Base-by-base conservation (phyloP, 2,113 vertebrate genomes). In the Emydura subglobosa region DNA sequence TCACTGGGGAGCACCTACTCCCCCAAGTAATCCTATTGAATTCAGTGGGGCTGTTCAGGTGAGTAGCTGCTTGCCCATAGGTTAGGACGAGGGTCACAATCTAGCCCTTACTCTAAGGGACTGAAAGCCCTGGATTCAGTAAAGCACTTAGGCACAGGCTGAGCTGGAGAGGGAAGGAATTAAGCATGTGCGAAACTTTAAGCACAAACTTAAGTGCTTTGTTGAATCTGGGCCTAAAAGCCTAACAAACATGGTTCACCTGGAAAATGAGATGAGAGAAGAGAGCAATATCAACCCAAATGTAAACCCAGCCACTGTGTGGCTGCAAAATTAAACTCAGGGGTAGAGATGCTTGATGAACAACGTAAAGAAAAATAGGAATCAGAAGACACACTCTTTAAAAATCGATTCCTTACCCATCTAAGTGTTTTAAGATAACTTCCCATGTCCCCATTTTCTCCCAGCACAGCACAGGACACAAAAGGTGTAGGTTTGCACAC, bases 181-280 rank as follows among this genome's bases (percentile, higher is more conserved):
- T 54, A 7, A 51, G 85, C 81, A 16, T 89, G 1, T 55, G 10
- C 24, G 82, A 82, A 82, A 44, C 25, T 78, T 78, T 27, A 78
- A 42, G n/a, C 19, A 39, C 68, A 42, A 24, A 42, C 7, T n/a
- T 39, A 74, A 78, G 42, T 13, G 42, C 25, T 47, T 49, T 79
- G 27, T 49, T 59, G 76, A 91, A 11, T 6, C 5, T 74, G 24
- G 59, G 94, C 0, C 57, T 82, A 54, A 19, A 34, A 89, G 4
- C 4, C 19, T 72, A 57, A 31, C 0, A 78, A 42, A 1, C 3
- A n/a, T 5, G 31, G 27, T 22, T n/a, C 0, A 0, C 1, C 85
- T 93, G 76, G 68, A 85, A 51, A 11, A 87, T 44, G 1, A 34
- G 39, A 88, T 7, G 12, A 57, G 10, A 0, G 39, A 51, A 74